Conservation (phyloP, 2,888 invertebrate species). For the Meiosimyza decipiens region DNA sequence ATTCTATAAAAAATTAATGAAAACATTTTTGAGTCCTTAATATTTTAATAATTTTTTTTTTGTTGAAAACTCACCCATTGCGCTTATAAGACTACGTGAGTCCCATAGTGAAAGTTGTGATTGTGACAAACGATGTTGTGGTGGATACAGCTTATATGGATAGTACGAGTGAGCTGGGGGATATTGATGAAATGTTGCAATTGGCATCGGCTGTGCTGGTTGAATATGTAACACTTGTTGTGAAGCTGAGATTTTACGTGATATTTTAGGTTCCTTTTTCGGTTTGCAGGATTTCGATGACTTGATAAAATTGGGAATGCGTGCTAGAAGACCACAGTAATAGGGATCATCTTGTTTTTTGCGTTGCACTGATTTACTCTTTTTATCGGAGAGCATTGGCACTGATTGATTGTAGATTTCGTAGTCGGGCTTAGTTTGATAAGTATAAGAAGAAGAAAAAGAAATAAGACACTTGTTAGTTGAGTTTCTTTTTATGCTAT, state of each 20-base stretch:
- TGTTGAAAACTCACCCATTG: conserved; percentile 55
- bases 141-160: conserved; percentile 63
- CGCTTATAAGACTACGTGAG: conserved; percentile 64
- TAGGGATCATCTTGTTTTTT: conserved; percentile 75
- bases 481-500: neutral
- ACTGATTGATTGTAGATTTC: conserved; percentile 57
- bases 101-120: conserved; percentile 66
- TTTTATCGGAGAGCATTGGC: conserved; percentile 55
- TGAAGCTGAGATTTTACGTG: conserved; percentile 65
- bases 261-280: conserved; percentile 61
- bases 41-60: conserved; percentile 1
- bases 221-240: conserved; percentile 53
- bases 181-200: conserved; percentile 63
- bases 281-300: conserved; percentile 62
- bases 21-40: neutral
- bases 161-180: conserved; percentile 57
- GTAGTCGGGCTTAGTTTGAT: conserved; percentile 60
- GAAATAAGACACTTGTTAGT: neutral
- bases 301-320: conserved; percentile 77
- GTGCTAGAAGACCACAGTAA: conserved; percentile 76
- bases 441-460: neutral
- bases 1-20: conserved; percentile 50
- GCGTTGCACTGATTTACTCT: conserved; percentile 54
- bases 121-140: conserved; percentile 64
- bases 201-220: conserved; percentile 61